Base-by-base conservation (phyloP, 2,888 invertebrate genomes). In the Pseudolycoriella hygida region DNA sequence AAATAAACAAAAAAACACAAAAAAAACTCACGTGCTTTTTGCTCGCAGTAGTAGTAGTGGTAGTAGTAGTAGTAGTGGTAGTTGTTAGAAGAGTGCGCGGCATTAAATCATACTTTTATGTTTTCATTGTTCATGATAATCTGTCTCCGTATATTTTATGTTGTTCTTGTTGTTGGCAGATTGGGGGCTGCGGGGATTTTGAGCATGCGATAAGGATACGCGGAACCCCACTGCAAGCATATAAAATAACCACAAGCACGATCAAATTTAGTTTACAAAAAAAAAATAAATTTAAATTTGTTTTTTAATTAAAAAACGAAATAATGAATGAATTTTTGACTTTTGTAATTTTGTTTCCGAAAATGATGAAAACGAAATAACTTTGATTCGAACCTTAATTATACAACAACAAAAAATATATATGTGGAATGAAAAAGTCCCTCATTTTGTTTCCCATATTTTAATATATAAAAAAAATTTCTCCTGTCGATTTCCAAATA, bases 181-280 rank as follows among this genome's bases (percentile, higher is more conserved):
- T 45, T 46, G 45, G 69, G 69, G 67, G 52, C 52, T 51, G 52
- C 51, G 51, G 69, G 67, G 67, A 61, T 68, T 72, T 72, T 72
- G 73, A 81, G 80, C 76, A 83, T 84, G 83, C 83, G 83, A 58
- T 78, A 83, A 80, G 76, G 81, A 81, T 76, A 81, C 80, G 76
- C 82, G 80, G 77, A 82, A 82, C 76, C 82, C 80, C 76, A 82
- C 84, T 85, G 84, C 78, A 83, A 84, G 77, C 79, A 55, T 50
- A 52, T 53, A 52, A 51, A 49, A 48, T 47, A 49, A 52, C 48
- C 49, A 55, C 56, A 60, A 54, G 58, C 57, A 51, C 50, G 49
- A 56, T 55, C 54, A 57, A 48, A 52, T 50, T 49, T 48, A 49
- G 45, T 49, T 50, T 47, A 49, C 49, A 38, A 40, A 39, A 48